Base-by-base conservation (phyloP, 2,888 invertebrate genomes). In the Drosophila mimica region DNA sequence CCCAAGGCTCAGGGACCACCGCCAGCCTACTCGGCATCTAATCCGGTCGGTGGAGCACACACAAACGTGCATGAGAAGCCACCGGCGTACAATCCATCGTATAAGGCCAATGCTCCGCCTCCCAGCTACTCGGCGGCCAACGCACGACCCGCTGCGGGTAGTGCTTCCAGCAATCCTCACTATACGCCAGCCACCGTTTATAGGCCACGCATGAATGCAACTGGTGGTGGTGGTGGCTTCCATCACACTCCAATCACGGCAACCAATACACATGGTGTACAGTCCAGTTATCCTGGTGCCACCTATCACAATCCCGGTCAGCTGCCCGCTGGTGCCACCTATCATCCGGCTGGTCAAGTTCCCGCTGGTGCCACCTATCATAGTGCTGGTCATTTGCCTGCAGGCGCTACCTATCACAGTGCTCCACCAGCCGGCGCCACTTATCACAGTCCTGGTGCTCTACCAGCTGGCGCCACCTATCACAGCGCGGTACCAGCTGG, bases 1-100 rank as follows among this genome's bases (percentile, higher is more conserved):
- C 74, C 91, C 4, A 91, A 92, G 57, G 53, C 89, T 1, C 91
- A 91, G 56, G 93, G 93, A 7, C 92, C 93, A n/a, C 93, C 93
- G 40, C 93, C 93, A 7, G 86, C 92, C 0, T 93, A 93, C 67
- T 91, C 91, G 0, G 81, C 91, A 20, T 75, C 79, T 1, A 92
- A 92, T 79, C 90, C 92, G 0, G 79, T 61, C 1, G 93, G 92
- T 6, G 93, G 93, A 4, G 93, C 93, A 0, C 89, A 74, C 49
- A 90, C 92, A 15, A 93, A 93, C 57, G 70, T 93, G 0, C 74
- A 93, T 56, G 92, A 93, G 58, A 83, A 82, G 30, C 89, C 93
- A 30, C 93, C 93, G n/a, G 85, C 92, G 15, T 91, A 92, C 62
- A 91, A 88, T 70, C 91, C 89, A 0, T 31, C 69, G 2, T 91